Evolutionary conservation across 2,888 invertebrate genomes (phyloP).

Genomic region (Drosophila meridionalis): DNA sequence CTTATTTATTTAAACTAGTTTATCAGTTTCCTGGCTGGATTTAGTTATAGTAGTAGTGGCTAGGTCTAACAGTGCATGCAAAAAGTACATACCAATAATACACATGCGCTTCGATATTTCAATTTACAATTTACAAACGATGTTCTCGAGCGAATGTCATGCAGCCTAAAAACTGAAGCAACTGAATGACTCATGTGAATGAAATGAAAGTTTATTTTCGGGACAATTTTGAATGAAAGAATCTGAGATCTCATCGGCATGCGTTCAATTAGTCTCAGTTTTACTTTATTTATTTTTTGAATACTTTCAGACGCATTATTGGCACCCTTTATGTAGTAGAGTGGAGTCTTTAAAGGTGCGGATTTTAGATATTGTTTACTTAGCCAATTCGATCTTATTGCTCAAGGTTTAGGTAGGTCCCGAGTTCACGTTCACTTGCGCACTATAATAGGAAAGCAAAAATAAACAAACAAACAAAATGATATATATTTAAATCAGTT

Average conservation of each 20-base stretch:
- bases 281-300: conserved; percentile 15
- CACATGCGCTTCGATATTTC: conserved; percentile 54
- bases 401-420: conserved; percentile 49
- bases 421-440: conserved; percentile 71
- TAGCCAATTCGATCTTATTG: conserved; percentile 68
- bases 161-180: conserved; percentile 29
- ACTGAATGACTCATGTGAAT: conserved; percentile 21
- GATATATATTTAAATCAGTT: conserved; percentile 43
- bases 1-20: conserved; percentile 29
- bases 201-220: conserved; percentile 13
- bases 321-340: conserved; percentile 54
- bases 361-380: conserved; percentile 40
- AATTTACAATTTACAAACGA: neutral
- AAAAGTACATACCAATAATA: conserved; percentile 72
- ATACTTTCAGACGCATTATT: conserved; percentile 60
- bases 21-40: conserved; percentile 53
- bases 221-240: conserved; percentile 6
- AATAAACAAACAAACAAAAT: conserved; percentile 33
- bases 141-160: conserved; percentile 31
- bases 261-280: conserved; percentile 29
- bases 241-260: neutral
- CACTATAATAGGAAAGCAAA: conserved; percentile 59
- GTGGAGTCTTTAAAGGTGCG: conserved; percentile 8
- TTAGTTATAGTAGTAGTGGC: conserved; percentile 36
- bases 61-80: conserved; percentile 65